phyloP scores from a whole-genome alignment of 92 coral and sea anemone genomes.

The Chrysogorgia sp. region DNA sequence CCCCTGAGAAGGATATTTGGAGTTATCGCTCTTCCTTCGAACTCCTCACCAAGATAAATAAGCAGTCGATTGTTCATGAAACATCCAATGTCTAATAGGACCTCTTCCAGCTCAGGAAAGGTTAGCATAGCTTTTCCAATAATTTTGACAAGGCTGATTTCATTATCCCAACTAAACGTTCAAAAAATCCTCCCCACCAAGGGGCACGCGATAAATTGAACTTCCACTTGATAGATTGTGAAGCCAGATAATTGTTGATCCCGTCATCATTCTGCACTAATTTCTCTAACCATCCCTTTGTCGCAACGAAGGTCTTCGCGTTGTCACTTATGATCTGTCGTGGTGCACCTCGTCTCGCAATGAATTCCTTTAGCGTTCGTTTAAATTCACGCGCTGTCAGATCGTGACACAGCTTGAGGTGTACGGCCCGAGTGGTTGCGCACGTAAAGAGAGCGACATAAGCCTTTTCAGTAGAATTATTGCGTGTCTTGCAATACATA shows the following conservation, averaged over 20 bases:
- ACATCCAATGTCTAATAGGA: slow-evolving; percentile 56
- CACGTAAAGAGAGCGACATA: slow-evolving; percentile 66
- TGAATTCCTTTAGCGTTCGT: slow-evolving; percentile 45
- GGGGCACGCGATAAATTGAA: slow-evolving; percentile 68
- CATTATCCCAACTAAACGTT: slow-evolving; percentile 18
- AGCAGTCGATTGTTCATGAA: slow-evolving; percentile 66
- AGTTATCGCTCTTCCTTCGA: slow-evolving; percentile 20
- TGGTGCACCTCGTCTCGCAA: too few species aligned
- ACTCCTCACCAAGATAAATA: slow-evolving; percentile 62
- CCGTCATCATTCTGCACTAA: slow-evolving; percentile 47
- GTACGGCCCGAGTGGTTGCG: slow-evolving; percentile 65
- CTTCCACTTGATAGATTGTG: slow-evolving; percentile 48
- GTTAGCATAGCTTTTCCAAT: slow-evolving; percentile 59
- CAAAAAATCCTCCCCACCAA: too few species aligned
- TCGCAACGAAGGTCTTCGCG: slow-evolving; percentile 52
- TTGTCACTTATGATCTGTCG: slow-evolving; percentile 57
- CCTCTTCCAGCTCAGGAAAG: slow-evolving; percentile 58
- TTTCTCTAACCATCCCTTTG: slow-evolving; percentile 33
- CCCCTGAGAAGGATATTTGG: slow-evolving; percentile 61
- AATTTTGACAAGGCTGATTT: slow-evolving; percentile 46
- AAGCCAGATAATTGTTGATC: slow-evolving; percentile 56
- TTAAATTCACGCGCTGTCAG: slow-evolving; percentile 47
- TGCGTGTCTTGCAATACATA: too few species aligned
- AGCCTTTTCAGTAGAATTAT: slow-evolving; percentile 22
- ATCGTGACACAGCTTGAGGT: slow-evolving; percentile 50